Evolutionary conservation across 2,113 vertebrate species (phyloP).

Genomic region (Chiloscyllium plagiosum): DNA sequence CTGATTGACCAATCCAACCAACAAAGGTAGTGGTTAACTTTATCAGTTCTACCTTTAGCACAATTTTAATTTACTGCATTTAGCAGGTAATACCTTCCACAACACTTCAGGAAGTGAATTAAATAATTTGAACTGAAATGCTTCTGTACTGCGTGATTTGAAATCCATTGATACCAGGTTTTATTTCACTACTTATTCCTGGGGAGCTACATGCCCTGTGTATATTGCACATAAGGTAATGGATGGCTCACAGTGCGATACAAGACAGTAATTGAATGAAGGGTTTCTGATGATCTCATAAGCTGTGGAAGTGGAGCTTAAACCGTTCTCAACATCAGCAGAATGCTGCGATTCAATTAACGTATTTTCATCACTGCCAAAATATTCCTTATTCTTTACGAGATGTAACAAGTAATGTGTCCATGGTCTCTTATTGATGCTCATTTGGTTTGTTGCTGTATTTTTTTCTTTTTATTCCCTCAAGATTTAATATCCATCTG

Average conservation of each 20-base stretch:
- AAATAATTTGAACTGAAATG: not conserved
- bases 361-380: not conserved
- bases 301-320: constrained; percentile 18
- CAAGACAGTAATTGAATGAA: constrained; percentile 33
- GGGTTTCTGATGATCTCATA: constrained; percentile 21
- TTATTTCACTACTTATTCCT: not conserved
- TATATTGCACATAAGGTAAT: not conserved
- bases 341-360: not conserved
- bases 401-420: not conserved
- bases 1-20: not conserved
- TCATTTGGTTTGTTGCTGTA: not conserved
- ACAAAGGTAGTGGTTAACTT: not conserved
- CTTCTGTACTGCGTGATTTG: not conserved
- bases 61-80: not conserved
- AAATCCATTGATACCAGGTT: not conserved
- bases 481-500: not conserved
- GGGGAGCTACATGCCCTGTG: not conserved
- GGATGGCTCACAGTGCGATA: constrained; percentile 19
- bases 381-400: not conserved
- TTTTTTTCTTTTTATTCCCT: not conserved
- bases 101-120: not conserved
- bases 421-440: not conserved
- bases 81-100: not conserved
- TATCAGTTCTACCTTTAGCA: not conserved
- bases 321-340: constrained; percentile 19